Base-by-base conservation (phyloP, 2,113 vertebrate genomes). In the Spea multiplicata region DNA sequence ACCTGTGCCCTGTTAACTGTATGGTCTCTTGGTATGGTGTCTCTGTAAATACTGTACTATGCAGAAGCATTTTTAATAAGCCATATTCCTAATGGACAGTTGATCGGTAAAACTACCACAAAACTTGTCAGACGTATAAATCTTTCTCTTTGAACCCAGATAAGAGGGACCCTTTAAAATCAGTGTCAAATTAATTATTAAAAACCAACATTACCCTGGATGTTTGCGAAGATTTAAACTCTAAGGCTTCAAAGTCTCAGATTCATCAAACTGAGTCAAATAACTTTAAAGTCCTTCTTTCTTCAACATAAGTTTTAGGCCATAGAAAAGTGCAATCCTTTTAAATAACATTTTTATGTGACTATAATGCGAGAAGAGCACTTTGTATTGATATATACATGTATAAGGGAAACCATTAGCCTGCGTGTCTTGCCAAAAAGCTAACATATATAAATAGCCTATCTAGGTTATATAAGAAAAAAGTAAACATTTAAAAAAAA, bases 91-190 rank as follows among this genome's bases (percentile, higher is more conserved):
- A 8, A 17, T 46, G 57, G 49, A 53, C 17, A 59, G n/a, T 44
- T 55, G 65, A 76, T 76, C 65, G 67, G 67, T 76, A 76, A 74
- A 57, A 13, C 65, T 57, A 44, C 49, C 57, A 50, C 30, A 55
- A 44, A 45, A 45, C 12, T 67, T 67, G 65, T 7, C 44, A 16
- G 53, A 68, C 13, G 50, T 57, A 68, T 76, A 76, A 67, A 68
- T 76, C 74, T 67, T 75, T 68, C 74, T 76, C 16, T 67, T 57
- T 76, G 65, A 67, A 76, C 74, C 44, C 44, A 57, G 74, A 53
- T 68, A 55, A 66, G 64, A 55, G 30, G 50, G 17, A 6, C 7
- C 30, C 50, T 55, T 67, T 67, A 46, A 67, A 76, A 76, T 68
- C 30, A 53, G 50, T 45, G 47, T 76, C 30, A 47, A 45, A 76